Percentiles rank a stretch among this genome's conserved stretches.
These are phyloP conservation scores for Arrhamphus sclerolepis DNA, from an alignment of 2,797 vertebrate genomes.

Conservation along the genomic window DNA sequence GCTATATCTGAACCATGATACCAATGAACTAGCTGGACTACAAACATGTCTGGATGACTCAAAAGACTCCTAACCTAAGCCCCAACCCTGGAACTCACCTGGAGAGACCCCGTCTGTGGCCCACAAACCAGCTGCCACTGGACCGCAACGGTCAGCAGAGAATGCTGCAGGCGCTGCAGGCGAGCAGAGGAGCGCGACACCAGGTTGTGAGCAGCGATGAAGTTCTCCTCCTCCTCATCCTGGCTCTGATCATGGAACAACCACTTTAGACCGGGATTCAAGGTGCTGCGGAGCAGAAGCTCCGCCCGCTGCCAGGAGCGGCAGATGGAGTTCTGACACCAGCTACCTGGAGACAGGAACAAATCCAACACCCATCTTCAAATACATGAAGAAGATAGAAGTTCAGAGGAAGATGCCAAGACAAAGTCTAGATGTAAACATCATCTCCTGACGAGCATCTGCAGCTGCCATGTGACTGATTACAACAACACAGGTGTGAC, in stretches of 20 bases:
- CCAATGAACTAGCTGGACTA: too few species aligned
- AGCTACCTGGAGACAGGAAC: constrained; percentile 36
- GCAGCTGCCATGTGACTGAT: too few species aligned
- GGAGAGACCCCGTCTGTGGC: constrained; percentile 2
- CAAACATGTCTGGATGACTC: too few species aligned
- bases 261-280: constrained; percentile 72
- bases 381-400: not conserved
- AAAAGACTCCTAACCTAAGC: too few species aligned
- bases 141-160: constrained; percentile 58
- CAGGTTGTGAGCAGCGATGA: constrained; percentile 62
- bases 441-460: too few species aligned
- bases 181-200: constrained; percentile 65
- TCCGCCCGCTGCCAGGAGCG: constrained; percentile 69
- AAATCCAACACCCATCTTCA: not conserved
- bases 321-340: constrained; percentile 61
- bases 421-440: too few species aligned
- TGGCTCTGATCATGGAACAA: constrained; percentile 48
- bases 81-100: constrained; percentile 30
- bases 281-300: constrained; percentile 55
- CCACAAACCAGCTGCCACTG: constrained; percentile 60
- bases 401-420: too few species aligned
- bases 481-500: too few species aligned
- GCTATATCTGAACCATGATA: too few species aligned
- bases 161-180: constrained; percentile 67
- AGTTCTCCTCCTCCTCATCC: constrained; percentile 62